These are phyloP conservation scores for Tetragnatha montana DNA, from an alignment of 2,888 invertebrate genomes.

Conservation along the genomic window DNA sequence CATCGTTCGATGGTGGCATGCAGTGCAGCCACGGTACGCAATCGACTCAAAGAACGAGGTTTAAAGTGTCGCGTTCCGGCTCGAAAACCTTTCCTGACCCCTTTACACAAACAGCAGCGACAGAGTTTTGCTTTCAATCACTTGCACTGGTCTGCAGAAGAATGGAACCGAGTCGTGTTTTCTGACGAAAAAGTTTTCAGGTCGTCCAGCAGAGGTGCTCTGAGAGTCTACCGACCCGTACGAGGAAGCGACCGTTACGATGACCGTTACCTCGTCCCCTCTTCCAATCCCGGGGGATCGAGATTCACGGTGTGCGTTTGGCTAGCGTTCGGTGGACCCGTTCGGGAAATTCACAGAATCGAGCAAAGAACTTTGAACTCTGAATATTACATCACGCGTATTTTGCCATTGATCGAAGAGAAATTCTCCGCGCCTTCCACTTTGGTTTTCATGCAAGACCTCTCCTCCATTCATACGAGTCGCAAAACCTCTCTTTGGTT, in stretches of 20 bases:
- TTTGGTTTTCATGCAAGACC: conserved; percentile 36
- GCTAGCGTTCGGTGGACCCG: conserved; percentile 3
- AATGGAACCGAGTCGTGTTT: conserved; percentile 30
- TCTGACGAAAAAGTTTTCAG: conserved; percentile 50
- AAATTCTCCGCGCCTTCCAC: neutral
- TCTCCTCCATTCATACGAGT: conserved; percentile 47
- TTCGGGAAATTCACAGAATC: conserved; percentile 17
- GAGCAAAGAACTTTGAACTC: neutral
- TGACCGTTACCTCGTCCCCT: conserved; percentile 9
- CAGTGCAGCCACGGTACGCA: conserved; percentile 5
- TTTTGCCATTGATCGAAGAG: neutral
- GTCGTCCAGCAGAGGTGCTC: conserved; percentile 5
- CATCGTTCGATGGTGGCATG: neutral
- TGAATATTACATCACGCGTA: conserved; percentile 3
- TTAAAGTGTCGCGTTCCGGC: conserved; percentile 4
- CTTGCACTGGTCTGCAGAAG: neutral
- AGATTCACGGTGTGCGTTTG: conserved; percentile 26
- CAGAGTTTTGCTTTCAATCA: neutral
- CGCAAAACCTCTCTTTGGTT: neutral
- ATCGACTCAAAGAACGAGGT: conserved; percentile 30
- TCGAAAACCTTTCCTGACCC: conserved; percentile 21
- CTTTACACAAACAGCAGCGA: neutral
- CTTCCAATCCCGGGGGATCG: neutral
- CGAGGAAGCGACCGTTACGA: conserved; percentile 19
- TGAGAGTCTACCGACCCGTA: conserved; percentile 1